phyloP scores from a whole-genome alignment of 2,797 vertebrate species.

The Lepus townsendii region DNA sequence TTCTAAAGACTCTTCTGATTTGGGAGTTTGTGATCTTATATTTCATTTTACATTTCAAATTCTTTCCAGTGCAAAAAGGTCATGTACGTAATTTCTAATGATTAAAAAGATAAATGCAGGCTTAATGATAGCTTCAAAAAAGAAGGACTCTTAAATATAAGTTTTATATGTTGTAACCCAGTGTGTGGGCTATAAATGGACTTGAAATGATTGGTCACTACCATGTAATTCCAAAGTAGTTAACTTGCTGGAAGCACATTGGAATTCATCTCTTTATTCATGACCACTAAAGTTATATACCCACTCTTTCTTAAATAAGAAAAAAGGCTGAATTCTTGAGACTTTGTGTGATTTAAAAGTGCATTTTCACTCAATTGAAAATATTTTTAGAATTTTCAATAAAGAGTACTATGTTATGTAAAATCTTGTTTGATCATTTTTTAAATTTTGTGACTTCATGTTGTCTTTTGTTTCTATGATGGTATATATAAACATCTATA shows the following conservation, averaged over 20 bases:
- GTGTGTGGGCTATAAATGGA: background rate
- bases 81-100: background rate
- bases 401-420: conserved; percentile 20
- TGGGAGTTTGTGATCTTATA: background rate
- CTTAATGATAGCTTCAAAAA: background rate
- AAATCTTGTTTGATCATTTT: background rate
- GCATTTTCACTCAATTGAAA: conserved; percentile 26
- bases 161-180: background rate
- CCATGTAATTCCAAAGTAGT: background rate
- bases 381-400: background rate
- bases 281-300: background rate
- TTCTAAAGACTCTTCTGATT: background rate
- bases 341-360: background rate
- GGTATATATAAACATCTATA: background rate
- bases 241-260: conserved; percentile 14
- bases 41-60: conserved; percentile 40
- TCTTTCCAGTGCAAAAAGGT: background rate
- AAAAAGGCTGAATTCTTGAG: background rate
- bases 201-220: background rate
- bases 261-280: background rate
- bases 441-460: background rate
- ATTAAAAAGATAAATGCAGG: background rate
- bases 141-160: background rate
- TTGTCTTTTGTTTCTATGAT: background rate
- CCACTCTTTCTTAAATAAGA: background rate